A percentile compares a stretch with the other conserved stretches of the same genome.
phyloP scores from a whole-genome alignment of 1,140 invertebrate genomes.

The Drosophila burlai region DNA sequence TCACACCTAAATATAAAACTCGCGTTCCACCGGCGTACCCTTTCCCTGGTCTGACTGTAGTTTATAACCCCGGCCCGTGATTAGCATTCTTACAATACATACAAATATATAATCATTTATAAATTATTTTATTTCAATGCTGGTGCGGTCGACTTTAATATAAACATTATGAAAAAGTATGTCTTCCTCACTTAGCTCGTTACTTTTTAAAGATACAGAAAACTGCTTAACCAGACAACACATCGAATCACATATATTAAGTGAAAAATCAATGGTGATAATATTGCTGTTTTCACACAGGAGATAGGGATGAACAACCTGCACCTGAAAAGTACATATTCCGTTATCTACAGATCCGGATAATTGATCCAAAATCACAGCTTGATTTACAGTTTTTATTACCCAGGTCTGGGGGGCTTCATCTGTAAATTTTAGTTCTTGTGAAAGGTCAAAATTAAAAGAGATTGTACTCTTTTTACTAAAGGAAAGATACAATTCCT shows the following conservation, averaged over 20 bases:
- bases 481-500: constrained; percentile 80
- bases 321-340: constrained; percentile 41
- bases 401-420: constrained; percentile 89
- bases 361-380: constrained; percentile 40
- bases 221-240: constrained; percentile 73
- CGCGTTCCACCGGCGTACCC: too few relatives aligned
- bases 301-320: constrained; percentile 3
- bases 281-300: background rate
- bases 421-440: constrained; percentile 88
- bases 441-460: constrained; percentile 85
- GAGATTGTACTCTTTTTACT: constrained; percentile 86
- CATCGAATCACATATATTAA: constrained; percentile 68
- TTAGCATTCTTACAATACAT: background rate
- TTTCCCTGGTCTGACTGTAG: background rate
- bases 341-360: constrained; percentile 60
- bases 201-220: constrained; percentile 35
- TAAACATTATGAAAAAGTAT: constrained; percentile 41
- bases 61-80: too few relatives aligned
- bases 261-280: constrained; percentile 55
- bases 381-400: constrained; percentile 40
- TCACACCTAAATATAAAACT: too few relatives aligned
- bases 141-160: constrained; percentile 37
- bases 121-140: constrained; percentile 18
- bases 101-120: background rate
- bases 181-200: background rate